These are phyloP conservation scores for Gallinago stenura DNA, from an alignment of 2,797 vertebrate genomes.

Conservation along the genomic window DNA sequence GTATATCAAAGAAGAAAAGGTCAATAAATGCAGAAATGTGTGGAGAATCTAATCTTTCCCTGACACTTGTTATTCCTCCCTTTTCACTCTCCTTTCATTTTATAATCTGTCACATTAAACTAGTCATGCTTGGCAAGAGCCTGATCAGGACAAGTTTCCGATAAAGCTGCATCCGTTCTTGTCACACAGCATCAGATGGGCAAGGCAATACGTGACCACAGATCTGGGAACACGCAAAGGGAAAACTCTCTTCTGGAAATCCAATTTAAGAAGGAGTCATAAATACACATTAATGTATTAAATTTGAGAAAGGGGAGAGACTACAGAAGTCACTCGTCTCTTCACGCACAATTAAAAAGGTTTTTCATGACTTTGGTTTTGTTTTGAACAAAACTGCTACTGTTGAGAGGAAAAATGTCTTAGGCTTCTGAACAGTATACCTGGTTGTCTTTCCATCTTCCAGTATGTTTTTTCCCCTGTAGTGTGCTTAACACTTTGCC, in stretches of 20 bases:
- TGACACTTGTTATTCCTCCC: not conserved
- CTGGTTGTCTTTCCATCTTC: not conserved
- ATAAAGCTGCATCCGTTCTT: not conserved
- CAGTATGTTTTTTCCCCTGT: not conserved
- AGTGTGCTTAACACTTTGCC: not conserved
- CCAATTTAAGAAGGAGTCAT: not conserved
- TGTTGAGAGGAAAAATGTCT: not conserved
- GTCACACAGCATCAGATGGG: not conserved
- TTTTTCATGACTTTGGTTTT: not conserved
- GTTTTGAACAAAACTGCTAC: not conserved
- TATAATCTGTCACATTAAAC: constrained; percentile 21
- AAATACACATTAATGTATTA: not conserved
- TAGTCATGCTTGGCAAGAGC: not conserved
- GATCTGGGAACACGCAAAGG: not conserved
- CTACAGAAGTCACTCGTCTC: not conserved
- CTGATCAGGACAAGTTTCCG: not conserved
- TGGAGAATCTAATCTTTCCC: not conserved
- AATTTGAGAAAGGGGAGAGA: not conserved
- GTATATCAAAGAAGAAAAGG: not conserved
- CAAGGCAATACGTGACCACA: not conserved
- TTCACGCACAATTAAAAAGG: not conserved
- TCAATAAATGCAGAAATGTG: constrained; percentile 39
- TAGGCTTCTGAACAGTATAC: not conserved
- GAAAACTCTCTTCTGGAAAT: not conserved
- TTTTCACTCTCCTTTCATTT: constrained; percentile 6